phyloP scores from a whole-genome alignment of 2,797 vertebrate species.

The Monodelphis domestica region DNA sequence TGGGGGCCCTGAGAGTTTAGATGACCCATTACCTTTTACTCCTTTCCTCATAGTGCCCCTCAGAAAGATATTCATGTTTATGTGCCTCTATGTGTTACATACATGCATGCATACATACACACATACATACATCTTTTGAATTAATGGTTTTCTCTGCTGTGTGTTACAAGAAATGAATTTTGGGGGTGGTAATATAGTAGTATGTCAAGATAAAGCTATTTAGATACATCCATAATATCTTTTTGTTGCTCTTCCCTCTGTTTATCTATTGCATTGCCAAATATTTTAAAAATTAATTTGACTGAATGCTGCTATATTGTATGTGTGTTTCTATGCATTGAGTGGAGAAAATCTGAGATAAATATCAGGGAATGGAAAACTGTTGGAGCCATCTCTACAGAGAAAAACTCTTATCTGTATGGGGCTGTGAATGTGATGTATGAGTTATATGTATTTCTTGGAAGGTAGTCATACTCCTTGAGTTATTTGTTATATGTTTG shows the following conservation, averaged over 20 bases:
- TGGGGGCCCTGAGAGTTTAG: not conserved
- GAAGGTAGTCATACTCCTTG: not conserved
- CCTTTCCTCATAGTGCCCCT: not conserved
- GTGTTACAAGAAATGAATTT: not conserved
- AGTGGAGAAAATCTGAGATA: not conserved
- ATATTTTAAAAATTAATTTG: not conserved
- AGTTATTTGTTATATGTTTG: not conserved
- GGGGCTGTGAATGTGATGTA: not conserved
- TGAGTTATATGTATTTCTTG: not conserved
- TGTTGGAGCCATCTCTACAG: not conserved
- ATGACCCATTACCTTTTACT: not conserved
- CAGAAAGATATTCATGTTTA: not conserved
- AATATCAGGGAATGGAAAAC: not conserved
- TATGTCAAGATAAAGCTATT: not conserved
- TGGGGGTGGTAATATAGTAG: not conserved
- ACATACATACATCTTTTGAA: not conserved
- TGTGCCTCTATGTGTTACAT: not conserved
- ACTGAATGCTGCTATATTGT: not conserved
- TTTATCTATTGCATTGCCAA: slow-evolving; percentile 1
- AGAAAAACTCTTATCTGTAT: no score
- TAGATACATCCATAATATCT: not conserved
- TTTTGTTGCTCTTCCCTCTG: not conserved
- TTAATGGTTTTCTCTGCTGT: not conserved
- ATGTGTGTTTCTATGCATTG: not conserved
- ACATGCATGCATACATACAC: not conserved